These are phyloP conservation scores for Spatula clypeata DNA, from an alignment of 2,797 vertebrate species.

Conservation along the genomic window DNA sequence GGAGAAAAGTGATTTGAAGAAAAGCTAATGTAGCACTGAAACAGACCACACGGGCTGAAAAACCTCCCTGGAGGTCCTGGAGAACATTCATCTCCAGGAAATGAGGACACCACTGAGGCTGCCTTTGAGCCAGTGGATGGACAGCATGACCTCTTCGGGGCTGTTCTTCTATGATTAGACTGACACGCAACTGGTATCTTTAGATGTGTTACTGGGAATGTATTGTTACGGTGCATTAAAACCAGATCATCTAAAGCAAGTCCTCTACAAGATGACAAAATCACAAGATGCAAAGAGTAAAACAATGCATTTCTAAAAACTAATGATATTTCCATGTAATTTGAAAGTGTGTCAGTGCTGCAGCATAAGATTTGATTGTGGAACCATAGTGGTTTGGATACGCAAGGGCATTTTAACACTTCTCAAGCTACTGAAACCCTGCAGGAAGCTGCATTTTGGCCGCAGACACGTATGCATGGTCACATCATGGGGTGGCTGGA, in stretches of 20 bases:
- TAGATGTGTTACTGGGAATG: background rate
- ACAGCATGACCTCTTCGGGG: background rate
- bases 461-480: rapidly evolving
- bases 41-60: background rate
- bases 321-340: rapidly evolving
- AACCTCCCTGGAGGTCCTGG: background rate
- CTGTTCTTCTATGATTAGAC: background rate
- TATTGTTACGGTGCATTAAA: background rate
- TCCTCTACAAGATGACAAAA: background rate
- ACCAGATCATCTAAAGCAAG: background rate
- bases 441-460: background rate
- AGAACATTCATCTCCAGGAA: background rate
- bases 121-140: background rate
- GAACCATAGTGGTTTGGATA: background rate
- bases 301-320: background rate
- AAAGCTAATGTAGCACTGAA: background rate
- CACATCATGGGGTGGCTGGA: rapidly evolving
- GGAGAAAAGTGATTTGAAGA: background rate
- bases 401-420: rapidly evolving
- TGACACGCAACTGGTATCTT: background rate
- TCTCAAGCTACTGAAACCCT: rapidly evolving
- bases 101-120: background rate
- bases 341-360: background rate
- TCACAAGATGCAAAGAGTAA: background rate
- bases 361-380: rapidly evolving